These are phyloP conservation scores for Macropodus opercularis DNA, from an alignment of 2,797 vertebrate genomes.

Conservation along the genomic window DNA sequence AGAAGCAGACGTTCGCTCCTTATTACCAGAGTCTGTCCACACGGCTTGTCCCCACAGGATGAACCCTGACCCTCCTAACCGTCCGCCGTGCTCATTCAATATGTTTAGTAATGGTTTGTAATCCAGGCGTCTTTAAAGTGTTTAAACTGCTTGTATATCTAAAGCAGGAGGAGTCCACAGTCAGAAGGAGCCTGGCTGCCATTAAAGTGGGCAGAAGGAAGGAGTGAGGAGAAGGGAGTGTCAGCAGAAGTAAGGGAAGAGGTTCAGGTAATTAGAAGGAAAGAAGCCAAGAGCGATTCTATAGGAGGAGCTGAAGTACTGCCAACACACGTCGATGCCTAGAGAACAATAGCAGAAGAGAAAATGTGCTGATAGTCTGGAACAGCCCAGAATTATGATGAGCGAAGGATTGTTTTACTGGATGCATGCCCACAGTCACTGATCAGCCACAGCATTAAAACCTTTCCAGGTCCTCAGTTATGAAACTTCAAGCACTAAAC, in stretches of 20 bases:
- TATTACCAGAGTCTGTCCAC: too few species aligned
- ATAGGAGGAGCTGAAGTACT: conserved; percentile 1
- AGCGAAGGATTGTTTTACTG: background rate
- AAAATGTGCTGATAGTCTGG: conserved; percentile 21
- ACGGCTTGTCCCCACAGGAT: background rate
- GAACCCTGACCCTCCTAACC: background rate
- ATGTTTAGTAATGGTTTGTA: background rate
- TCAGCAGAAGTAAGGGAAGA: conserved; percentile 11
- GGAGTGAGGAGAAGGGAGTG: background rate
- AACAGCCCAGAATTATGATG: conserved; percentile 6
- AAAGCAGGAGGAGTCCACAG: too few species aligned
- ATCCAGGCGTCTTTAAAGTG: too few species aligned
- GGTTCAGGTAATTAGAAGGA: conserved; percentile 22
- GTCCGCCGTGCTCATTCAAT: background rate
- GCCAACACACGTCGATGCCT: background rate
- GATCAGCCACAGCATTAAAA: background rate
- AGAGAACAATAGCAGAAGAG: conserved; percentile 2
- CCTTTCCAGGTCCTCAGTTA: too few species aligned
- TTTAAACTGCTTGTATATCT: too few species aligned
- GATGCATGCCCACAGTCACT: background rate
- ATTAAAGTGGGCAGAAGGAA: background rate
- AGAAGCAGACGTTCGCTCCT: background rate
- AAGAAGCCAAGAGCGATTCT: conserved; percentile 7
- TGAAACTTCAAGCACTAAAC: too few species aligned
- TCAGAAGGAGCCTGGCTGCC: background rate